phyloP scores from a whole-genome alignment of 2,797 vertebrate genomes.

The Hypotaenidia philippensis region DNA sequence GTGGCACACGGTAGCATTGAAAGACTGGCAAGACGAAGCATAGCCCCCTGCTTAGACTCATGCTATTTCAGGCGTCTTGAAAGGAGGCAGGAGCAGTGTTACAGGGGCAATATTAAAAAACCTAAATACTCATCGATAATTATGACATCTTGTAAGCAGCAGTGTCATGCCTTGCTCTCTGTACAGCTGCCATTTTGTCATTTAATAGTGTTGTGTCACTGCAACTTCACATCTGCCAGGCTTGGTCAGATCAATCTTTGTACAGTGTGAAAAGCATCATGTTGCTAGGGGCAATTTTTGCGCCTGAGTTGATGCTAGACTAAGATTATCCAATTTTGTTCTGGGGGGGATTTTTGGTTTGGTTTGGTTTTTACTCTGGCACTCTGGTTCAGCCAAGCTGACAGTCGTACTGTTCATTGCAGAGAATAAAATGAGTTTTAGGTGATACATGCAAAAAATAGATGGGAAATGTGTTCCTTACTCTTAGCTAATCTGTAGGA shows the following conservation, averaged over 20 bases:
- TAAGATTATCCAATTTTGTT: background rate
- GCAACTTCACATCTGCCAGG: conserved; percentile 30
- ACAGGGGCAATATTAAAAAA: background rate
- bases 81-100: background rate
- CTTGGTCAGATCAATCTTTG: conserved; percentile 38
- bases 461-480: background rate
- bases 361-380: background rate
- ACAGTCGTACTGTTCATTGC: background rate
- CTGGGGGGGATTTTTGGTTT: background rate
- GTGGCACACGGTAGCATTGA: background rate
- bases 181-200: background rate
- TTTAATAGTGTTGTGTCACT: background rate
- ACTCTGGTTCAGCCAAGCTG: background rate
- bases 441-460: background rate
- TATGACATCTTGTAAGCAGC: background rate
- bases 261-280: background rate
- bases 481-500: conserved; percentile 12
- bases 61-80: background rate
- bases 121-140: background rate
- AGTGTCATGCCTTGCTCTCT: background rate
- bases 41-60: background rate
- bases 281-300: conserved; percentile 18
- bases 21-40: background rate
- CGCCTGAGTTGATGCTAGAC: background rate
- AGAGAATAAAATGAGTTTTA: background rate